Evolutionary conservation across 2,797 vertebrate species (phyloP), one percentile per base, ranked within the genome.

Genomic region (Sebastes minor): DNA sequence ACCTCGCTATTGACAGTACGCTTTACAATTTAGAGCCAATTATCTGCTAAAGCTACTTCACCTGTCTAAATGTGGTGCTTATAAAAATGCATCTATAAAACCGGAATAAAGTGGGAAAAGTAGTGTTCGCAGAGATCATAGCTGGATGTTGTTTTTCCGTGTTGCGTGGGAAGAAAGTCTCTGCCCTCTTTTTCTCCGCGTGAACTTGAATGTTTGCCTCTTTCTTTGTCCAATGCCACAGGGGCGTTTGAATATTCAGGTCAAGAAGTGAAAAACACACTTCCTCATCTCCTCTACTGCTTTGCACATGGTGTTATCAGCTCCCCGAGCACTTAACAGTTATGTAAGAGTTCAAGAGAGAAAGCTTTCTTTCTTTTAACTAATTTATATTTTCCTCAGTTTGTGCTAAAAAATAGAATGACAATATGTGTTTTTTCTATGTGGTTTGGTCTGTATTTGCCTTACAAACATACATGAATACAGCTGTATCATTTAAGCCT

Each of bases 221-320:
- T 33, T 86, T 87, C 83, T 85, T 90, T 81, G 90, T 91, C 89
- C 89, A 81, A 52, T 79, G 83, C 91, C 90, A 93, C 70, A 59
- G 81, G 88, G 85, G 18, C 78, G 76, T 89, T 22, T 92, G 84
- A 91, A 92, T 91, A 93, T 93, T 91, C 89, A 91, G 93, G 91
- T 91, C 87, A 86, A 90, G 76, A 86, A 92, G 84, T 85, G 60
- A 86, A 85, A 86, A 89, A 84, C 69, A 42, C 77, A 69, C 86
- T 88, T 88, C 85, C 84, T 87, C 86, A 22, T 86, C 79, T 85
- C 76, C 23, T 76, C 73, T 12, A n/a, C 81, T 85, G 46, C 55
- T 87, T 72, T 80, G 55, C 81, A 70, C 77, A 77, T 68, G 75
- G 27, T 87, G 25, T 65, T 83, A 71, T 84, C 78, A 69, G 68